phyloP scores from a whole-genome alignment of 2,888 invertebrate genomes.

The Drosophila suboccidentalis region DNA sequence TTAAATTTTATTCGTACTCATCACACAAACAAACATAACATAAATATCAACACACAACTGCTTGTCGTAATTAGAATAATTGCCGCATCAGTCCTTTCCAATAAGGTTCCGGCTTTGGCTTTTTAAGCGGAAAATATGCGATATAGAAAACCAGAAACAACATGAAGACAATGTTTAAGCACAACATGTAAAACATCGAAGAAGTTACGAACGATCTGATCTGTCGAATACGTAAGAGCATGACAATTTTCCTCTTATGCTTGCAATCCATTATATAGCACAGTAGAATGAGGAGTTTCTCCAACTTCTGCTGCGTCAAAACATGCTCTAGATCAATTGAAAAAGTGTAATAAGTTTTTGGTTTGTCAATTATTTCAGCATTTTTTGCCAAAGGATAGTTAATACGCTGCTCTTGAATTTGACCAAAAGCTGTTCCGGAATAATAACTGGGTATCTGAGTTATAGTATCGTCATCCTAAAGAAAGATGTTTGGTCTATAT shows the following conservation, averaged over 20 bases:
- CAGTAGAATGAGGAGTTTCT: neutral
- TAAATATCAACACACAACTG: neutral
- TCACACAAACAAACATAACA: neutral
- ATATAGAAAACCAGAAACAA: neutral
- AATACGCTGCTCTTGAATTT: neutral
- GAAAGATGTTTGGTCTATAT: neutral
- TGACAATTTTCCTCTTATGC: neutral
- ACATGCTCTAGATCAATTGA: neutral
- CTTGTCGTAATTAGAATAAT: neutral
- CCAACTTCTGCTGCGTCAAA: neutral
- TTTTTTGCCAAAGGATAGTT: neutral
- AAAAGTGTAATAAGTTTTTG: neutral
- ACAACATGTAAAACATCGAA: neutral
- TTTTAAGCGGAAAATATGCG: neutral
- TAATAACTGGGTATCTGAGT: neutral
- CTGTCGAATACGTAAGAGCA: neutral
- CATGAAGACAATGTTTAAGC: neutral
- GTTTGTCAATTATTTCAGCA: neutral
- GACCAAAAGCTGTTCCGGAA: neutral
- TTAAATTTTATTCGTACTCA: neutral
- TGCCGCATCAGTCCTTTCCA: neutral
- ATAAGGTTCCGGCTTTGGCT: neutral
- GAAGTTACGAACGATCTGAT: neutral
- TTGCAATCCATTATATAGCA: neutral
- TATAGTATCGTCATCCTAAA: neutral